Conservation (phyloP, 2,888 invertebrate species). For the Cataglyphis altisquamis region DNA sequence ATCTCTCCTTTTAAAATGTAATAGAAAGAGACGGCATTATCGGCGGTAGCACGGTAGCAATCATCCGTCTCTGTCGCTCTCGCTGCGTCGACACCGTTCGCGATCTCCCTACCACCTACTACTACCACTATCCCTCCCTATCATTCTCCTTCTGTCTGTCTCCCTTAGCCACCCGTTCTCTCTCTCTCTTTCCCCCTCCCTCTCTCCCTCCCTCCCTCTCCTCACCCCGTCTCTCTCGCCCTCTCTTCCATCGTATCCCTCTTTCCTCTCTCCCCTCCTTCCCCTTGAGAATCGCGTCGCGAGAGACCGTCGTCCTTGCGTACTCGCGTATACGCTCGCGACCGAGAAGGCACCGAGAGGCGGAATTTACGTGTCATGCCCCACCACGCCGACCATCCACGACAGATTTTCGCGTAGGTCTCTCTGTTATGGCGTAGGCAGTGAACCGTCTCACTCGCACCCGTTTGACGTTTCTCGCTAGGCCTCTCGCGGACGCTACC, state of each 20-base stretch:
- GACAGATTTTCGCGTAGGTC: slow-evolving; percentile 71
- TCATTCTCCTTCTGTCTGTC: slow-evolving; percentile 25
- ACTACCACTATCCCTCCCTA: slow-evolving; percentile 22
- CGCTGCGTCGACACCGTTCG: slow-evolving; percentile 63
- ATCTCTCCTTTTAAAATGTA: slow-evolving; percentile 43
- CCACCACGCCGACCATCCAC: slow-evolving; percentile 68
- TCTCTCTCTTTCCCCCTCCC: slow-evolving; percentile 7
- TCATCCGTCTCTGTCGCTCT: slow-evolving; percentile 54
- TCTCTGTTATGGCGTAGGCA: slow-evolving; percentile 67
- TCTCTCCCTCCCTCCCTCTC: neutral
- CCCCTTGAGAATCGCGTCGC: slow-evolving; percentile 65
- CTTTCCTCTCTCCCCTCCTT: slow-evolving; percentile 55
- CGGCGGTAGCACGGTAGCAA: slow-evolving; percentile 38
- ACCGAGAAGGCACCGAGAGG: slow-evolving; percentile 9
- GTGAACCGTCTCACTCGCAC: slow-evolving; percentile 71
- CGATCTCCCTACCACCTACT: neutral
- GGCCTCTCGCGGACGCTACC: slow-evolving; percentile 74
- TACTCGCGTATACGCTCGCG: slow-evolving; percentile 51
- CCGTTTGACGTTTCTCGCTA: slow-evolving; percentile 73
- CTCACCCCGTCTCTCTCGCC: neutral
- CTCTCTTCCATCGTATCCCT: slow-evolving; percentile 39
- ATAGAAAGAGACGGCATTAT: slow-evolving; percentile 63
- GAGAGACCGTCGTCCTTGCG: slow-evolving; percentile 73
- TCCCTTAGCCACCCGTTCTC: slow-evolving; percentile 7
- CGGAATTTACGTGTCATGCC: slow-evolving; percentile 74